Evolutionary conservation across 2,888 invertebrate genomes (phyloP).

Genomic region (Drosophila kokeensis): DNA sequence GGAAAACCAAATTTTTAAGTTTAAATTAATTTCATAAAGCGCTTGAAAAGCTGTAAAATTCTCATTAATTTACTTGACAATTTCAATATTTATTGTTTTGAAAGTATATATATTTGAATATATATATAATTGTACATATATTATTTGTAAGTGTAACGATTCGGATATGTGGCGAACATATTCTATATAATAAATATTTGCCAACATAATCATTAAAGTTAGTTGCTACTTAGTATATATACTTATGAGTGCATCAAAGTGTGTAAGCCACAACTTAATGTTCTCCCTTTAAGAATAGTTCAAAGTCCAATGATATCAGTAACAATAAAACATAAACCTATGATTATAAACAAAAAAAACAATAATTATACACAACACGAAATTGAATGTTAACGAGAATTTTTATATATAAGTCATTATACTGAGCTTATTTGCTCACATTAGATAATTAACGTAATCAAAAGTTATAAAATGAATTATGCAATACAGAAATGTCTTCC

Average conservation of each 20-base stretch:
- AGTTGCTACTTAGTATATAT: conserved; percentile 11
- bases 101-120: background rate
- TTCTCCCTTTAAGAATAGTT: conserved; percentile 43
- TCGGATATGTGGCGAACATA: conserved; percentile 1
- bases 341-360: conserved; percentile 34
- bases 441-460: conserved; percentile 56
- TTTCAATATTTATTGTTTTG: background rate
- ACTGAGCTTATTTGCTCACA: conserved; percentile 65
- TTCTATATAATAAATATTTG: conserved; percentile 10
- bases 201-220: conserved; percentile 4
- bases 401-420: conserved; percentile 52
- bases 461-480: conserved; percentile 57
- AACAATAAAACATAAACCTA: conserved; percentile 42
- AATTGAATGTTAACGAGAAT: conserved; percentile 58
- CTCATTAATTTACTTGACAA: background rate
- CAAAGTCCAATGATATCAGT: conserved; percentile 49
- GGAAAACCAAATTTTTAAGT: background rate
- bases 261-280: conserved; percentile 13
- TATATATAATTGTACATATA: background rate
- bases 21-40: background rate
- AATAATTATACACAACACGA: conserved; percentile 59
- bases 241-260: conserved; percentile 9
- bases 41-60: background rate
- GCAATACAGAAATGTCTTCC: conserved; percentile 71
- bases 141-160: conserved; percentile 5